A percentile compares a stretch with the other conserved stretches of the same genome.
phyloP scores from a whole-genome alignment of 2,797 vertebrate genomes.

The Cryptoblepharus egeriae region DNA sequence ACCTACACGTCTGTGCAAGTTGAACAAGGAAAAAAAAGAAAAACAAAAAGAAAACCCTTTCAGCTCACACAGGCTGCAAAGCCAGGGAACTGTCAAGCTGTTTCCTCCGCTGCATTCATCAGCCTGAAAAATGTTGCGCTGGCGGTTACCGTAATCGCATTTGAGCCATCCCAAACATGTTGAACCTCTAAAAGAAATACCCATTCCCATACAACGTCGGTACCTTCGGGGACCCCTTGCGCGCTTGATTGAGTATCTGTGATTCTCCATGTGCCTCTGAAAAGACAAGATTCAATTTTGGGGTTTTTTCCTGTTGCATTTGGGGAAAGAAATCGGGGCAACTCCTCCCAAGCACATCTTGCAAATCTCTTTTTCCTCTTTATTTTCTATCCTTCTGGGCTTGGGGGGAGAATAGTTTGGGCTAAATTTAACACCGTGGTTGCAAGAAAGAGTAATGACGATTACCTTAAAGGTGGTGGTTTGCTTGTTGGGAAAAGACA shows the following conservation, averaged over 20 bases:
- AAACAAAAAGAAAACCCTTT: background rate
- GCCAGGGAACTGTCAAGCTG: background rate
- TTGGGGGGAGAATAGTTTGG: background rate
- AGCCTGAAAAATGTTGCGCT: slow-evolving; percentile 26
- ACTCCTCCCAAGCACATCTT: background rate
- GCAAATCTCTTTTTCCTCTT: slow-evolving; percentile 8
- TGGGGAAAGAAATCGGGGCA: background rate
- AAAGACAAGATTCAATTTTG: slow-evolving; percentile 7
- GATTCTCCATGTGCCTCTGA: slow-evolving; percentile 1
- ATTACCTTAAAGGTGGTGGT: background rate
- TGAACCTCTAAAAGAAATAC: background rate
- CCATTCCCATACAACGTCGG: background rate
- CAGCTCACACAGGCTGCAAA: background rate
- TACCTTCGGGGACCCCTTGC: background rate
- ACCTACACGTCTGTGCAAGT: background rate
- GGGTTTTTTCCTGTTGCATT: background rate
- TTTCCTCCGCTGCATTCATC: slow-evolving; percentile 30
- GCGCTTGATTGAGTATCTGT: slow-evolving; percentile 7
- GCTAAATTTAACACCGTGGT: background rate
- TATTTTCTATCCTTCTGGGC: slow-evolving; percentile 18
- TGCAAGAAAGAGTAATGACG: background rate
- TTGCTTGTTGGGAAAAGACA: background rate
- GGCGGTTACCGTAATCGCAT: slow-evolving; percentile 26
- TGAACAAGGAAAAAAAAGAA: rapidly evolving
- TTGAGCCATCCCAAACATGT: slow-evolving; percentile 12